Conservation (phyloP, 2,888 invertebrate genomes). For the Dimorphilus gyrociliatus region DNA sequence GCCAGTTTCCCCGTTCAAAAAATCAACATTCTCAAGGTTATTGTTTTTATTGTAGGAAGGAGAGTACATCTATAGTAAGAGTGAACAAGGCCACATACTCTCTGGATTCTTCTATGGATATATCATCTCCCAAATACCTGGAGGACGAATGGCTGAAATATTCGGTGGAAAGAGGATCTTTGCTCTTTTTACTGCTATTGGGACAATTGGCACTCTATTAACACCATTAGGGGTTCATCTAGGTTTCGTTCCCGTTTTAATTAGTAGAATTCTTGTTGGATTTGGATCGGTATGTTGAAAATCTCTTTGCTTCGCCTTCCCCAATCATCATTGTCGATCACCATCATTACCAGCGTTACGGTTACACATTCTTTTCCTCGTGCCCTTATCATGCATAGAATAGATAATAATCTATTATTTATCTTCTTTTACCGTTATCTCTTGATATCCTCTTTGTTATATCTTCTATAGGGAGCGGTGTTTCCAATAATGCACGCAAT, state of each 20-base stretch:
- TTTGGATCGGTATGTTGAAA: slow-evolving; percentile 17
- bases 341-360: too few relatives aligned
- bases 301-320: too few relatives aligned
- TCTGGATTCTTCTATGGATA: slow-evolving; percentile 45
- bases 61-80: slow-evolving; percentile 44
- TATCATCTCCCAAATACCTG: slow-evolving; percentile 30
- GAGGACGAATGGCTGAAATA: slow-evolving; percentile 15
- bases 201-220: slow-evolving; percentile 14
- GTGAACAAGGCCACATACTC: slow-evolving; percentile 41
- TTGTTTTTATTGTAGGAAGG: too few relatives aligned
- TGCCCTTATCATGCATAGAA: too few relatives aligned
- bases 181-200: slow-evolving; percentile 15
- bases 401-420: too few relatives aligned
- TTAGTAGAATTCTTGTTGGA: slow-evolving; percentile 15
- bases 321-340: too few relatives aligned
- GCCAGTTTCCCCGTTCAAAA: too few relatives aligned
- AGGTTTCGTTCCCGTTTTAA: slow-evolving; percentile 13
- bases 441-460: too few relatives aligned
- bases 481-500: slow-evolving; percentile 15
- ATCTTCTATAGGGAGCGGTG: slow-evolving; percentile 7
- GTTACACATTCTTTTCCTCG: too few relatives aligned
- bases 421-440: too few relatives aligned
- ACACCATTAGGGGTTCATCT: slow-evolving; percentile 15
- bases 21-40: too few relatives aligned
- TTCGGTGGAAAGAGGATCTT: slow-evolving; percentile 25